These are phyloP conservation scores for Oncorhynchus kisutch DNA, from an alignment of 2,113 vertebrate genomes.

Conservation along the genomic window DNA sequence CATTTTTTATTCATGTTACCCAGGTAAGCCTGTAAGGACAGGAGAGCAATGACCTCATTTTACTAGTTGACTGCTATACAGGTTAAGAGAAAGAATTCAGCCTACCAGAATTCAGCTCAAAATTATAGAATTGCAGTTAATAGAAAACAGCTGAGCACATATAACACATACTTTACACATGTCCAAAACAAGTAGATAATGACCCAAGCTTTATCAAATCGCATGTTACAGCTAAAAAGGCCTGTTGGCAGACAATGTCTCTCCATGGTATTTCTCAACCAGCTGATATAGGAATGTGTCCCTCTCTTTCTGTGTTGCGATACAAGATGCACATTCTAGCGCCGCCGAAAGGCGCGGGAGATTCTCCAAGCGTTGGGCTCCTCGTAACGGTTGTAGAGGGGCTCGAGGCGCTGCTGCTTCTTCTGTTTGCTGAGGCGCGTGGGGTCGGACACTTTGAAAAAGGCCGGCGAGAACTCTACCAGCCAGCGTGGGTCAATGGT, in stretches of 20 bases:
- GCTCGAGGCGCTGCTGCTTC: constrained; percentile 94
- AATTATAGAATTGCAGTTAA: background rate
- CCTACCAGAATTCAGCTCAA: background rate
- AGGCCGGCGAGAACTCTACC: constrained; percentile 94
- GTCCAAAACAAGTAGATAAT: background rate
- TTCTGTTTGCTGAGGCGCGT: constrained; percentile 99
- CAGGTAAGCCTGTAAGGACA: no score
- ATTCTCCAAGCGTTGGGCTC: constrained; percentile 98
- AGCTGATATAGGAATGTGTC: background rate
- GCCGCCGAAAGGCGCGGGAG: constrained; percentile 89
- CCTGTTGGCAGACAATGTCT: no score
- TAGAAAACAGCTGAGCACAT: background rate
- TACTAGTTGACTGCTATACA: no score
- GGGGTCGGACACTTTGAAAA: constrained; percentile 98
- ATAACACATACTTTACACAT: constrained; percentile 3
- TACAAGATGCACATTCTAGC: constrained; percentile 58
- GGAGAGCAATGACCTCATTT: no score
- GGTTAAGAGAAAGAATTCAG: background rate
- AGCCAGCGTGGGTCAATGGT: constrained; percentile 98
- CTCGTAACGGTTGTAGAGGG: constrained; percentile 95
- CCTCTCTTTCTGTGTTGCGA: no score
- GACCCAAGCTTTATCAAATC: no score
- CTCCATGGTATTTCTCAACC: background rate
- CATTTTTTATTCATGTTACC: no score
- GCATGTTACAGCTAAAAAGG: no score